Evolutionary conservation across 2,888 invertebrate genomes (phyloP), one percentile per base, ranked within the genome.

Genomic region (Andrena bucephala): DNA sequence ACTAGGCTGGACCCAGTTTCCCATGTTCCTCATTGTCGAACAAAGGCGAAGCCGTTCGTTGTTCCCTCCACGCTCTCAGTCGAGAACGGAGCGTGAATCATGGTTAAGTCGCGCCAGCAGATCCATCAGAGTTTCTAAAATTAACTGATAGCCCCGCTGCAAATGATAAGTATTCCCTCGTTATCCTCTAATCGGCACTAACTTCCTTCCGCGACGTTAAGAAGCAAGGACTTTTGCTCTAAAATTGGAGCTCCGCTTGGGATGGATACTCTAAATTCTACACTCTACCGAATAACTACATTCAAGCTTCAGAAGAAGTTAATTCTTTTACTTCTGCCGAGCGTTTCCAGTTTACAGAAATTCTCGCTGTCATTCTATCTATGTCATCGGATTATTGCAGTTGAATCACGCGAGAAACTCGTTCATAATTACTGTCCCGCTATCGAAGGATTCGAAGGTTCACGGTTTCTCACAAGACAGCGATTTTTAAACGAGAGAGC

Each of bases 81-180:
- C 69, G 29, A 54, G 65, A 67, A 75, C 69, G 57, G 13, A 69
- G 60, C 66, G 68, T 84, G 84, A 84, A 72, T 84, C 84, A 84
- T 83, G 60, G 68, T 50, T 69, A 60, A 65, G 72, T 72, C 68
- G 65, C 70, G 75, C 20, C 67, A 69, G 69, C 72, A 62, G 83
- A 83, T 79, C 79, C 75, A 79, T 84, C 79, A 60, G 54, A 60
- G 66, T 68, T 77, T 85, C 74, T 85, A 75, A 73, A 76, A 77
- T 85, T 83, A 73, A 65, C 80, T 20, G 65, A 73, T 62, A 75
- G 42, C 66, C 63, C 33, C 71, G 59, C 63, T 63, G 63, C 59
- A 62, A 77, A 77, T 52, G 84, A 85, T 77, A 88, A 87, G 72
- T 72, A 54, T 72, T 69, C 60, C 2, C 36, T 65, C 42, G 60